Evolutionary conservation across 1,140 invertebrate genomes (phyloP).

Genomic region (Chionoecetes opilio): DNA sequence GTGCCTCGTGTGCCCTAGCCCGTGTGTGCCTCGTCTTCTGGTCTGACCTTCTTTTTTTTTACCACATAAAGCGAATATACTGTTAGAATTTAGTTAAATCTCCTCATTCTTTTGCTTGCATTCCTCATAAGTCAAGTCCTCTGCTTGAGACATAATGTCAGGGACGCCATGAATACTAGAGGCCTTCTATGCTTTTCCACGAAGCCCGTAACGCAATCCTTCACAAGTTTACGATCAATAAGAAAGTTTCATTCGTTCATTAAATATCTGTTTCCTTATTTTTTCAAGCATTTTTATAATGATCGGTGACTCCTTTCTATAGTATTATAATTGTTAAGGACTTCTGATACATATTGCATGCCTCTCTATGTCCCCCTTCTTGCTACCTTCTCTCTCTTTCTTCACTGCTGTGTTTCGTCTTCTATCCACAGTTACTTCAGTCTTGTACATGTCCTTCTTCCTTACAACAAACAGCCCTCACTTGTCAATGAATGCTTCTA

Average conservation of each 20-base stretch:
- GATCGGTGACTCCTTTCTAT: neutral
- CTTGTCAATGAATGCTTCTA: neutral
- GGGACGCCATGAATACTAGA: too few relatives aligned
- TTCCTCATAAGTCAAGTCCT: too few relatives aligned
- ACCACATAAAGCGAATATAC: too few relatives aligned
- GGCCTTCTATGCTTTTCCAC: too few relatives aligned
- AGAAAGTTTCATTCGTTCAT: neutral
- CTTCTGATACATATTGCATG: neutral
- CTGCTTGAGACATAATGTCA: too few relatives aligned
- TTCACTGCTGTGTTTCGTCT: neutral
- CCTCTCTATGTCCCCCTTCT: neutral
- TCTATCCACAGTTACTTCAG: neutral
- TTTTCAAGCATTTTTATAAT: neutral
- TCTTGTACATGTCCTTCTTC: neutral
- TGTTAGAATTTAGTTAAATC: too few relatives aligned
- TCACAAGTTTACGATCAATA: neutral
- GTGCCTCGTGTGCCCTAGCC: too few relatives aligned
- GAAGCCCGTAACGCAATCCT: neutral
- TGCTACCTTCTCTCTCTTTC: neutral
- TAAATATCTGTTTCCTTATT: too few relatives aligned
- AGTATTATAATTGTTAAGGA: neutral
- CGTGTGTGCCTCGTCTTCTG: too few relatives aligned
- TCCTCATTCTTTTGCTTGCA: too few relatives aligned
- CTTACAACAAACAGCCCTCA: neutral
- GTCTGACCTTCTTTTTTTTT: too few relatives aligned